These are phyloP conservation scores for Hylaeus volcanicus DNA, from an alignment of 1,140 invertebrate species.

Conservation along the genomic window DNA sequence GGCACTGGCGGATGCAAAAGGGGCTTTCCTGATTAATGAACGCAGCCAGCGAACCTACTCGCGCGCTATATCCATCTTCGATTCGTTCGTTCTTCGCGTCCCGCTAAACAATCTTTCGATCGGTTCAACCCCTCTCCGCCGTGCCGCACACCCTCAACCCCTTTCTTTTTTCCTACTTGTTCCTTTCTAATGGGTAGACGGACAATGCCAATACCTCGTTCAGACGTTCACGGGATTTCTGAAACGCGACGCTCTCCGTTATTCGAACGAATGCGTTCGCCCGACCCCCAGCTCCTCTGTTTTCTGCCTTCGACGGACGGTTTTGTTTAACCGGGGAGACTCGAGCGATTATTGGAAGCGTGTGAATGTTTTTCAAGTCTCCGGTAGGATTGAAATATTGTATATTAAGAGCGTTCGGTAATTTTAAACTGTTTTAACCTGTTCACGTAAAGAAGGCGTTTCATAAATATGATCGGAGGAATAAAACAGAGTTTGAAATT, in stretches of 20 bases:
- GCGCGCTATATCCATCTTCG: conserved; percentile 51
- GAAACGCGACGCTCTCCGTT: neutral
- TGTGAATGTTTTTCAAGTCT: too few species aligned
- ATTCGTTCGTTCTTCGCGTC: conserved; percentile 48
- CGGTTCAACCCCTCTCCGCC: neutral
- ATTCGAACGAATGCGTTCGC: too few species aligned
- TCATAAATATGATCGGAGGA: too few species aligned
- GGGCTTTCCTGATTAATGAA: conserved; percentile 70
- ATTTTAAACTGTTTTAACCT: too few species aligned
- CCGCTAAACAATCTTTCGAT: conserved; percentile 57
- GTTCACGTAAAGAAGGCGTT: too few species aligned
- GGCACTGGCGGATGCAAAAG: conserved; percentile 61
- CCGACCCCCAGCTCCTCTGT: too few species aligned
- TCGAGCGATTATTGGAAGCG: too few species aligned
- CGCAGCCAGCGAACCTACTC: conserved; percentile 54
- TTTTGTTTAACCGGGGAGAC: too few species aligned
- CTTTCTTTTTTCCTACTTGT: neutral
- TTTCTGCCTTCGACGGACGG: too few species aligned
- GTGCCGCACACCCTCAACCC: neutral
- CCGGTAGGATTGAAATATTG: too few species aligned
- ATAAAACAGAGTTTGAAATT: neutral
- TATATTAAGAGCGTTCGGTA: too few species aligned
- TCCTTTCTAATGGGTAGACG: neutral
- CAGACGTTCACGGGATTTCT: neutral
- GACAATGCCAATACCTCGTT: conserved; percentile 12